These are phyloP conservation scores for Parnassius smintheus DNA, from an alignment of 2,888 invertebrate genomes.

Conservation along the genomic window DNA sequence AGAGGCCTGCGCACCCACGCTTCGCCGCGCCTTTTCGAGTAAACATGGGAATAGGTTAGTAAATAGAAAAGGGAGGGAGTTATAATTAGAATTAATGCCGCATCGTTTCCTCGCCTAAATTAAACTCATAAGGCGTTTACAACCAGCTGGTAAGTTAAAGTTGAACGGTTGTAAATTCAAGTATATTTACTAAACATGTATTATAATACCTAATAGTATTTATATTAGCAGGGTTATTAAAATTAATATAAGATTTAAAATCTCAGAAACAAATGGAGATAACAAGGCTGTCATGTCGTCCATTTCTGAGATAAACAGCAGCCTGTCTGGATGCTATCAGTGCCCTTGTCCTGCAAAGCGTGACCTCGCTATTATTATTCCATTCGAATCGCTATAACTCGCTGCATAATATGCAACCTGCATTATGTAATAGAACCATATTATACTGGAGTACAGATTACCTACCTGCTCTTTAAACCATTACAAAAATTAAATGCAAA, in stretches of 20 bases:
- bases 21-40: slow-evolving; percentile 72
- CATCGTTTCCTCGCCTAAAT: slow-evolving; percentile 45
- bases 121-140: slow-evolving; percentile 27
- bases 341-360: slow-evolving; percentile 52
- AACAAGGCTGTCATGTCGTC: not conserved
- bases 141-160: slow-evolving; percentile 20
- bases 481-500: too few relatives aligned
- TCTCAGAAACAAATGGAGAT: not conserved
- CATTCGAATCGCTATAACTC: not conserved
- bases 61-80: slow-evolving; percentile 75
- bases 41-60: slow-evolving; percentile 71
- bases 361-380: slow-evolving; percentile 47
- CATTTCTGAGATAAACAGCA: slow-evolving; percentile 14
- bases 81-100: slow-evolving; percentile 77
- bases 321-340: slow-evolving; percentile 37
- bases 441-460: too few relatives aligned
- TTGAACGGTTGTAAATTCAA: not conserved
- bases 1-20: slow-evolving; percentile 67
- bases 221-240: not conserved
- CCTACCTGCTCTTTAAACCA: too few relatives aligned
- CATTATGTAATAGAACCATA: too few relatives aligned
- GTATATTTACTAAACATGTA: too few relatives aligned
- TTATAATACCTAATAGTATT: slow-evolving; percentile 1
- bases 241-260: not conserved
- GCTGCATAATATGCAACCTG: too few relatives aligned